Evolutionary conservation across 37 sponge, comb jelly and placozoan species (phyloP).

Genomic region (Aphrocallistes beatrix): DNA sequence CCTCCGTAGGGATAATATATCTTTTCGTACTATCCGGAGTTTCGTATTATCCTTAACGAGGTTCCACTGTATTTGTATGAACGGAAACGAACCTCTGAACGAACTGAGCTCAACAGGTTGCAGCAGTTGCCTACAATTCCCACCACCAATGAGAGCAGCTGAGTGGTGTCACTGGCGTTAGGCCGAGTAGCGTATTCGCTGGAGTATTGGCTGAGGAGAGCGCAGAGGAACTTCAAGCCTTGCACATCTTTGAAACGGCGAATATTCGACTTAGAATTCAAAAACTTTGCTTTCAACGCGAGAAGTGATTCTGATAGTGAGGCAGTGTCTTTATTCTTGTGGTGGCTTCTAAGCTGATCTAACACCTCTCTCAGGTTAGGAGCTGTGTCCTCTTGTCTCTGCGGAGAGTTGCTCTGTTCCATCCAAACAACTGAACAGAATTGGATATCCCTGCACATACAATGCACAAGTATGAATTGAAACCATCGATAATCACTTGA

Average conservation of each 20-base stretch:
- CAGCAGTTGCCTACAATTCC: not conserved
- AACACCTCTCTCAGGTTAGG: not conserved
- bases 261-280: not conserved
- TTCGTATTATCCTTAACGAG: too few species aligned
- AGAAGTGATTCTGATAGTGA: not conserved
- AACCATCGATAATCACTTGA: too few species aligned
- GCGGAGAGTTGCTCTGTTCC: too few species aligned
- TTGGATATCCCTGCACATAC: too few species aligned
- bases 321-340: not conserved
- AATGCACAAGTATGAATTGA: too few species aligned
- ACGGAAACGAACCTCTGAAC: not conserved
- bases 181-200: not conserved
- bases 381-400: too few species aligned
- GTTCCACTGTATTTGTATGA: too few species aligned
- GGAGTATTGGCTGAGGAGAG: not conserved
- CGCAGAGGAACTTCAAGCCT: not conserved
- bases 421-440: too few species aligned
- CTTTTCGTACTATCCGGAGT: too few species aligned
- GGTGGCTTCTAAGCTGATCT: not conserved
- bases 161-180: not conserved
- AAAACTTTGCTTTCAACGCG: not conserved
- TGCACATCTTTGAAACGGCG: not conserved
- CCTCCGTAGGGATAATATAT: too few species aligned
- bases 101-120: not conserved
- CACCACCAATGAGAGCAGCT: not conserved